phyloP scores from a whole-genome alignment of 2,113 vertebrate genomes.

The Pogonocichla stellata region DNA sequence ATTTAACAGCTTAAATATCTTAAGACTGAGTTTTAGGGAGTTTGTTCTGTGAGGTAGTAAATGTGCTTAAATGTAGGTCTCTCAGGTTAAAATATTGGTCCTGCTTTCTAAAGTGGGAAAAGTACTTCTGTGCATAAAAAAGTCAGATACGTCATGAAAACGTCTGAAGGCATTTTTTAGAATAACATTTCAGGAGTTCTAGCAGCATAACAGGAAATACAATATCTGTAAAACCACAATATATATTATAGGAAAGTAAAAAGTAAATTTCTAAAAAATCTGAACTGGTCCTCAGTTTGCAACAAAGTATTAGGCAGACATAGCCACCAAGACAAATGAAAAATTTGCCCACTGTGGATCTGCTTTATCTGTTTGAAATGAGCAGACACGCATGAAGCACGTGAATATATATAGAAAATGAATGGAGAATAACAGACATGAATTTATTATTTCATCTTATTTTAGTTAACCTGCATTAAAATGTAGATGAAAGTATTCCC shows the following conservation, averaged over 20 bases:
- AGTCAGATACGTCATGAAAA: neutral
- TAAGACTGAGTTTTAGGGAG: neutral
- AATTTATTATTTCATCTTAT: neutral
- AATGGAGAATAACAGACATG: neutral
- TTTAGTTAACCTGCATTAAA: neutral
- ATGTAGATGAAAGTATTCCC: neutral
- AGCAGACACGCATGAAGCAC: neutral
- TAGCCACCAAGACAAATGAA: neutral
- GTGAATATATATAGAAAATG: neutral
- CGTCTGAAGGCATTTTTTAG: accelerated
- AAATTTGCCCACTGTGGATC: neutral
- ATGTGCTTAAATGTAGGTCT: neutral
- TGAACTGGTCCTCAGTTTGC: neutral
- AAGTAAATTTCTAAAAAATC: neutral
- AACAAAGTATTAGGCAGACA: neutral
- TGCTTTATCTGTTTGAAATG: neutral
- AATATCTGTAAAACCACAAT: neutral
- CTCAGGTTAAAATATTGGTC: neutral
- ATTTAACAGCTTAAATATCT: neutral
- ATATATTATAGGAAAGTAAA: neutral
- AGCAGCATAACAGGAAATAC: neutral
- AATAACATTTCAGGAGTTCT: neutral
- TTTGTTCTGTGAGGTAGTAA: neutral
- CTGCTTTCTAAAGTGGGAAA: neutral
- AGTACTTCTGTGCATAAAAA: neutral